Conservation (phyloP, 2,113 vertebrate genomes). For the Ardeotis arabs region DNA sequence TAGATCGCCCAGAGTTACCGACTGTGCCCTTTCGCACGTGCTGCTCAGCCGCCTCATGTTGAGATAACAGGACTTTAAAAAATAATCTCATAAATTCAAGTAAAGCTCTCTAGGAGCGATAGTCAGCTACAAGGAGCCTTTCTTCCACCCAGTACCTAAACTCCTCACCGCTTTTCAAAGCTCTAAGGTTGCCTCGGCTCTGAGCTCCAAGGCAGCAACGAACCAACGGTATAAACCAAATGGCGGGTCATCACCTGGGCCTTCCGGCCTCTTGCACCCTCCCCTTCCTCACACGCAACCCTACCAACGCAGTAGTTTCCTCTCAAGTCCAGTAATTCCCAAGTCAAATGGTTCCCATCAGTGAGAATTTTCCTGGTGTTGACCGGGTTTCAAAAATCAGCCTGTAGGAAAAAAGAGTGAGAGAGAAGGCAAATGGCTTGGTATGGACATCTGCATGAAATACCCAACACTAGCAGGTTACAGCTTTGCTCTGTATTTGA, state of each 20-base stretch:
- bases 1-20: not conserved
- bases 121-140: not conserved
- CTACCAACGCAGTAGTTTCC: rapidly evolving
- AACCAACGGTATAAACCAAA: not conserved
- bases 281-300: rapidly evolving
- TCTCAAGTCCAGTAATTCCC: not conserved
- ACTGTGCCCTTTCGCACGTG: not conserved
- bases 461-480: too few species aligned
- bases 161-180: not conserved
- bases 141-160: not conserved
- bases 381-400: not conserved
- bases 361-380: not conserved
- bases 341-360: not conserved
- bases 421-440: too few species aligned
- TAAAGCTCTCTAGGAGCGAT: not conserved
- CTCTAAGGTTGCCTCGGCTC: not conserved
- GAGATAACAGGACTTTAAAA: not conserved
- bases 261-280: not conserved
- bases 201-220: not conserved
- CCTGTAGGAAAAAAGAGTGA: not conserved
- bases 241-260: rapidly evolving
- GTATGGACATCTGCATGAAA: not conserved
- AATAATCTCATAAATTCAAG: not conserved
- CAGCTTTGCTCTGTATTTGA: not conserved
- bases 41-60: not conserved